A percentile compares a stretch with the other conserved stretches of the same genome.
Conservation (phyloP, 2,113 vertebrate species). For the Suricata suricatta region DNA sequence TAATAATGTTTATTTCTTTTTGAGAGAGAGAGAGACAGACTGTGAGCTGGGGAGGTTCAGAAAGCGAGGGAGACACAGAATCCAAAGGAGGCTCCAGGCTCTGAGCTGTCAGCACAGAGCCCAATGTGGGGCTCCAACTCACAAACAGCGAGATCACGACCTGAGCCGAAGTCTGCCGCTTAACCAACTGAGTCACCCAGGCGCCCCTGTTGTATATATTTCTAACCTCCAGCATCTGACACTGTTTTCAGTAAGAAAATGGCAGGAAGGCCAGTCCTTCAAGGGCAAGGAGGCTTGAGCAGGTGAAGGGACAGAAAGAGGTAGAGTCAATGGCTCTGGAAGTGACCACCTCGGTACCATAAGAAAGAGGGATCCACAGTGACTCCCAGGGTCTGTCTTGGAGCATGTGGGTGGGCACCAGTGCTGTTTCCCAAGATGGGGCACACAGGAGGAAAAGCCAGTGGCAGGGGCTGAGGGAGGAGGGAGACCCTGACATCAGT, state of each 20-base stretch:
- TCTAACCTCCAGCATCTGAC: not conserved
- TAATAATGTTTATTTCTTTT: no score
- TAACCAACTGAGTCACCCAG: no score
- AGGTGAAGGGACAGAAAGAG: not conserved
- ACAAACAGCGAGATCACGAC: no score
- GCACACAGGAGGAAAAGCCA: not conserved
- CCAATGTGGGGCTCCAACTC: no score
- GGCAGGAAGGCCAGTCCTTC: not conserved
- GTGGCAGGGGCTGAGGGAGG: fast-evolving
- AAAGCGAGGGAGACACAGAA: no score
- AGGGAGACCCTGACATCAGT: not conserved
- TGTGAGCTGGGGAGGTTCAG: no score
- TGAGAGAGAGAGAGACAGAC: no score
- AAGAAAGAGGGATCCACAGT: not conserved
- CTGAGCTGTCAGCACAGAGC: no score
- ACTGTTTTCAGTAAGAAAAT: not conserved
- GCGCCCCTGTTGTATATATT: not conserved
- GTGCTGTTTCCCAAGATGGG: not conserved
- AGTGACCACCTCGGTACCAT: not conserved
- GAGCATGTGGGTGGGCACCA: not conserved
- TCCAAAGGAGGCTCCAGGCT: no score
- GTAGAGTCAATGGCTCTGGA: not conserved
- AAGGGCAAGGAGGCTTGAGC: not conserved
- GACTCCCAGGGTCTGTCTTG: not conserved
- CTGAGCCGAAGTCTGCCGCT: no score